phyloP scores from a whole-genome alignment of 1,140 invertebrate species.

The Caligus rogercresseyi region DNA sequence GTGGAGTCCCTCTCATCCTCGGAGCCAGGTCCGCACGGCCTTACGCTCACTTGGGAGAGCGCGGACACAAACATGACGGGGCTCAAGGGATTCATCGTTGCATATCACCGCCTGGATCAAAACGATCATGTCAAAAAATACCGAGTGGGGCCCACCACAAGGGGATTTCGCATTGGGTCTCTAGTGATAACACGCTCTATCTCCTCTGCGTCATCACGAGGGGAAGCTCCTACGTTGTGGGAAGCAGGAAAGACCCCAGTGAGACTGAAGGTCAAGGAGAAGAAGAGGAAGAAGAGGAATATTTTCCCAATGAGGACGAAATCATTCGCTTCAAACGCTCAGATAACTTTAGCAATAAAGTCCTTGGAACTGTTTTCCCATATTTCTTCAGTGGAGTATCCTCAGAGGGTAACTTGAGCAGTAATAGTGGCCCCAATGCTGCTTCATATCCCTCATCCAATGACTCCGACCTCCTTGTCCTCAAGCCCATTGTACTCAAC shows the following conservation, averaged over 20 bases:
- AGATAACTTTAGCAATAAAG: neutral
- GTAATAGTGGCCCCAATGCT: neutral
- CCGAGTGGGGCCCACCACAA: neutral
- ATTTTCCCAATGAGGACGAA: neutral
- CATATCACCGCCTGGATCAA: conserved; percentile 9
- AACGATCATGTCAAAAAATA: conserved; percentile 16
- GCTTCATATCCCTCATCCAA: conserved; percentile 8
- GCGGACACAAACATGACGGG: conserved; percentile 18
- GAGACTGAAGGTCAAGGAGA: too few relatives aligned
- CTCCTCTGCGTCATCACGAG: conserved; percentile 9
- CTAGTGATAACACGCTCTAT: conserved; percentile 1
- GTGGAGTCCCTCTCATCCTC: neutral
- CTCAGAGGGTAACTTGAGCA: neutral
- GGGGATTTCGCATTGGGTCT: conserved; percentile 1
- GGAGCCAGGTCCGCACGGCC: neutral
- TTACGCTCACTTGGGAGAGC: conserved; percentile 12
- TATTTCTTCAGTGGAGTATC: neutral
- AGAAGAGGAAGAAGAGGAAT: neutral
- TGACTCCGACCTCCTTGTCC: conserved; percentile 10
- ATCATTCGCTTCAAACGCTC: neutral
- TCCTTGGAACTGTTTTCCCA: neutral
- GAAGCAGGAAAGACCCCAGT: neutral
- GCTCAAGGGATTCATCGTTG: conserved; percentile 16
- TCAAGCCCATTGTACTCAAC: conserved; percentile 1
- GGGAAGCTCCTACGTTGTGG: neutral